These are phyloP conservation scores for Dynastes hyllus DNA, from an alignment of 2,888 invertebrate genomes.

Conservation along the genomic window DNA sequence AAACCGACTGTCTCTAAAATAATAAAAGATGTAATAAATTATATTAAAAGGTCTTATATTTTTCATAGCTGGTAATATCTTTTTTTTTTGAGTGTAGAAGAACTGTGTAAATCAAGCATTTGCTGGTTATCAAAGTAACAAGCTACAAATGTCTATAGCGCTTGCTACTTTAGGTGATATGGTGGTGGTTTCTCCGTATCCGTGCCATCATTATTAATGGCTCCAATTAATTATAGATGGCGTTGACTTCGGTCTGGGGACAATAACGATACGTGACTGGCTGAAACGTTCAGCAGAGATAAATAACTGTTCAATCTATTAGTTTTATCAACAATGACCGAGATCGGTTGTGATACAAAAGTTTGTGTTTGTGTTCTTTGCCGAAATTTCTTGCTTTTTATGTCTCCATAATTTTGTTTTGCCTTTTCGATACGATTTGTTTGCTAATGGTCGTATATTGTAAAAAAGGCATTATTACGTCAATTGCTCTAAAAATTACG, in stretches of 20 bases:
- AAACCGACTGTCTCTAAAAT: too few relatives aligned
- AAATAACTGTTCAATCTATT: constrained; percentile 31
- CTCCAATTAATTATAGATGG: constrained; percentile 35
- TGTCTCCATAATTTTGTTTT: too few relatives aligned
- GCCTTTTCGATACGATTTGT: too few relatives aligned
- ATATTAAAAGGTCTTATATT: too few relatives aligned
- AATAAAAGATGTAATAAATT: too few relatives aligned
- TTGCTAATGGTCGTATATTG: too few relatives aligned
- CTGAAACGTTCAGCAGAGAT: constrained; percentile 33
- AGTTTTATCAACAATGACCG: constrained; percentile 15
- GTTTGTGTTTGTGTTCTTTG: constrained; percentile 15
- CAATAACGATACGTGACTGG: constrained; percentile 24
- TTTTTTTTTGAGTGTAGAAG: too few relatives aligned
- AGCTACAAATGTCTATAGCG: background rate
- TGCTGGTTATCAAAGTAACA: too few relatives aligned
- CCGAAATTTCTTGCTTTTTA: constrained; percentile 1
- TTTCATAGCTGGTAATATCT: too few relatives aligned
- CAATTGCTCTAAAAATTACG: too few relatives aligned
- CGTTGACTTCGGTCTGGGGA: constrained; percentile 21
- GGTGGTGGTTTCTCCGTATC: background rate
- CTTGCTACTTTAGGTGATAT: background rate
- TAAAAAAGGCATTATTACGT: too few relatives aligned
- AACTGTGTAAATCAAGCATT: too few relatives aligned
- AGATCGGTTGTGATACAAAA: background rate
- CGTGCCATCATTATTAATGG: constrained; percentile 20